Percentiles rank a stretch among this genome's conserved stretches.
These are phyloP conservation scores for Pollenia amentaria DNA, from an alignment of 2,888 invertebrate genomes.

Conservation along the genomic window DNA sequence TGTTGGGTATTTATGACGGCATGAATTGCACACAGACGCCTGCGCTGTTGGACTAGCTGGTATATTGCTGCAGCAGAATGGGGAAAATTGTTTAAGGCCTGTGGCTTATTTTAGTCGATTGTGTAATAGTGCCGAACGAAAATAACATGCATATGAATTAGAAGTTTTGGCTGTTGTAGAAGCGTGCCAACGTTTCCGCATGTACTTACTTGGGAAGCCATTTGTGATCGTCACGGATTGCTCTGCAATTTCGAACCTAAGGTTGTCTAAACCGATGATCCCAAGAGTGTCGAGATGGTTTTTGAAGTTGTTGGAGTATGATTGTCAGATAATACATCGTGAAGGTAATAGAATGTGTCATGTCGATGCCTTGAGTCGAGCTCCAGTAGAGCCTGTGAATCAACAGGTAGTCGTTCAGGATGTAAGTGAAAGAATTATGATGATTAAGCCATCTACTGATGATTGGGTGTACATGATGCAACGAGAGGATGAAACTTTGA, in stretches of 20 bases:
- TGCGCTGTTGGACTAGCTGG: constrained; percentile 56
- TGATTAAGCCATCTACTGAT: constrained; percentile 43
- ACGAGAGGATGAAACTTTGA: constrained; percentile 42
- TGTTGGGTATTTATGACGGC: constrained; percentile 64
- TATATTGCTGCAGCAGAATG: constrained; percentile 58
- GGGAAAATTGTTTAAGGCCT: background rate
- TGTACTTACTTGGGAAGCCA: constrained; percentile 66
- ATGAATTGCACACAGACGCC: constrained; percentile 68
- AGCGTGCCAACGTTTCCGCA: constrained; percentile 64
- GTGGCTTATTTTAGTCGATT: constrained; percentile 63
- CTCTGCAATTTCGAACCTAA: constrained; percentile 36
- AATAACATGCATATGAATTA: constrained; percentile 62
- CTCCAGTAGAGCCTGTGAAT: constrained; percentile 28
- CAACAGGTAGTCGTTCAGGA: background rate
- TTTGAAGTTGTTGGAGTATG: constrained; percentile 60
- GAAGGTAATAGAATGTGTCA: constrained; percentile 77
- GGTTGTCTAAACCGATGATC: constrained; percentile 58
- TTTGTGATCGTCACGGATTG: constrained; percentile 65
- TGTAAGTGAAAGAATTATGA: constrained; percentile 41
- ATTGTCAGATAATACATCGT: constrained; percentile 59
- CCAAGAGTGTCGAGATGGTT: constrained; percentile 61
- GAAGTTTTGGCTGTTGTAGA: constrained; percentile 63
- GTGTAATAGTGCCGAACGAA: constrained; percentile 57
- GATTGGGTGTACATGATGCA: constrained; percentile 70
- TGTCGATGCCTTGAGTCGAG: constrained; percentile 78